Evolutionary conservation across 2,113 vertebrate species (phyloP), one percentile per base, ranked within the genome.

Genomic region (Notiomystis cincta): DNA sequence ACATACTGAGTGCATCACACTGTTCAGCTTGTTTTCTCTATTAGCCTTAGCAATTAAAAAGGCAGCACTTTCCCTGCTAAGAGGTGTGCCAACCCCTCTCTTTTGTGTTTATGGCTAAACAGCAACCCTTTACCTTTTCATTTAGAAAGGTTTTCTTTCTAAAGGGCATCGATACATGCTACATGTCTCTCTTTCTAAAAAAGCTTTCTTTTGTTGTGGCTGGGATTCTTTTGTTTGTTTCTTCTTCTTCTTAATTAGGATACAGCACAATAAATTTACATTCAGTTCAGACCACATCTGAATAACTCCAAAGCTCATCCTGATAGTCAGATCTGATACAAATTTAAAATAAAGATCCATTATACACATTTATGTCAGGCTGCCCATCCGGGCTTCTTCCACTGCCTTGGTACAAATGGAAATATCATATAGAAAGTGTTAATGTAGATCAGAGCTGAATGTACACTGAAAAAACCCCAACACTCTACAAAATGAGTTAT

Each of bases 11-110:
- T 38, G 77, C 90, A 78, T 92, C 75, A 30, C 75, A 93, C 76
- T 90, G 81, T 94, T 94, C 95, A 77, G 90, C 93, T 91, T 82
- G 62, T 85, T 85, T 93, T 93, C 87, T 82, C 93, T 92, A 91
- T 57, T 58, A 91, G 90, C 84, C 65, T 44, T 13, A 91, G 96
- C 95, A 97, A 95, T 96, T 91, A 97, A 93, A 96, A 87, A 95
- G 87, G 91, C 96, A 88, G 79, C 80, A 73, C 42, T 78, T 78
- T 96, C 94, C 66, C 83, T 71, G 67, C 61, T 90, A 60, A 71
- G 69, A 37, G 47, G 73, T 81, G 38, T 89, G 82, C 88, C 87
- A 92, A 53, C 37, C 71, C 79, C 40, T 70, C 88, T 93, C 64
- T 72, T 86, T 86, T 65, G 67, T 89, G 67, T 66, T 66, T 85